These are phyloP conservation scores for Todiramphus saurophagus DNA, from an alignment of 2,113 vertebrate species.

Conservation along the genomic window DNA sequence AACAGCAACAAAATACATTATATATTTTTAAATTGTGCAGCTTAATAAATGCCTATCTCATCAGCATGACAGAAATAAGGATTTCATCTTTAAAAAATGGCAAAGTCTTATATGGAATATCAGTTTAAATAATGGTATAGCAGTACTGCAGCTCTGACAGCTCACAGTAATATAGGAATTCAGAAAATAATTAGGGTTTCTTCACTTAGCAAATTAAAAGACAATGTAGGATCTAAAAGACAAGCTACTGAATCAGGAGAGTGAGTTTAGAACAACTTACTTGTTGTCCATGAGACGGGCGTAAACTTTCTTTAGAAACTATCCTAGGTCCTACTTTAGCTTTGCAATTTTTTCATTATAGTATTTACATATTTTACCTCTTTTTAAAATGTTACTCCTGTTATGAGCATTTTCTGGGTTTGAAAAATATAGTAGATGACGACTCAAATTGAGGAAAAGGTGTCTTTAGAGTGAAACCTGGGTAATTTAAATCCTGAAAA, in stretches of 20 bases:
- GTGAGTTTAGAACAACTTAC: not conserved
- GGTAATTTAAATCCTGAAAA: not conserved
- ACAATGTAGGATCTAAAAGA: conserved; percentile 46
- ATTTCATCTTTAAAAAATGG: not conserved
- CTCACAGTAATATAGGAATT: conserved; percentile 34
- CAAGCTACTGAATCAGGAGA: conserved; percentile 32
- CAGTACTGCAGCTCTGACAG: conserved; percentile 12
- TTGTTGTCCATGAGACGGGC: not conserved
- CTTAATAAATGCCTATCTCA: not conserved
- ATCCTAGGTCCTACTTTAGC: not conserved
- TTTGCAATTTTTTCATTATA: not conserved
- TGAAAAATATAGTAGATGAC: not conserved
- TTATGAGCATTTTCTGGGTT: not conserved
- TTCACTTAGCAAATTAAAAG: conserved; percentile 61
- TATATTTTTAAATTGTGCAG: not conserved
- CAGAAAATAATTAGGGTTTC: conserved; percentile 62
- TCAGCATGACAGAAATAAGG: not conserved
- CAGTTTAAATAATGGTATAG: not conserved
- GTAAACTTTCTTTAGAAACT: conserved; percentile 15
- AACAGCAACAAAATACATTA: not conserved
- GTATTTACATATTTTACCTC: not conserved
- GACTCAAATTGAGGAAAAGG: not conserved
- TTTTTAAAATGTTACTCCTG: not conserved
- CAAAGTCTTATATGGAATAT: not conserved
- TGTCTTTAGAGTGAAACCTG: not conserved